phyloP scores from a whole-genome alignment of 1,140 invertebrate species.

The Melitaea cinxia region DNA sequence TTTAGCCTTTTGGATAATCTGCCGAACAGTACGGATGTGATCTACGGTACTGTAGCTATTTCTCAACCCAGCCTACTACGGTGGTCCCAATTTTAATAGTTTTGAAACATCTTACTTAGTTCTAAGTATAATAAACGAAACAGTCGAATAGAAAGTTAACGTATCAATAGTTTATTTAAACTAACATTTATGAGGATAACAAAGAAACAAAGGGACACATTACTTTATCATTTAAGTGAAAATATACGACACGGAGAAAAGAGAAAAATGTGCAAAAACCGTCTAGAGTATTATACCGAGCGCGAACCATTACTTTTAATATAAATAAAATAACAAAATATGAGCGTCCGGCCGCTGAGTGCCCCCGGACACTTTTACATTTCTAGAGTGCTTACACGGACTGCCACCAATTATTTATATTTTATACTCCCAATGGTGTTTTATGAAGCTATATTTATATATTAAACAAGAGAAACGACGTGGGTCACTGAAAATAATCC shows the following conservation, averaged over 20 bases:
- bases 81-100: too few species aligned
- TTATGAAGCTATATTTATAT: neutral
- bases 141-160: neutral
- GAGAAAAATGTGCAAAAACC: conserved; percentile 76
- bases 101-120: too few species aligned
- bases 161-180: neutral
- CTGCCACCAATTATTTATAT: conserved; percentile 7
- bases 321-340: conserved; percentile 82
- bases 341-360: conserved; percentile 78
- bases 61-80: too few species aligned
- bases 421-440: conserved; percentile 7
- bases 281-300: conserved; percentile 72
- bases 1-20: too few species aligned
- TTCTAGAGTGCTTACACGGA: conserved; percentile 46
- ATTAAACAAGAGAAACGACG: neutral
- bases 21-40: too few species aligned
- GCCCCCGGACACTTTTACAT: conserved; percentile 77
- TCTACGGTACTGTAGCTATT: too few species aligned
- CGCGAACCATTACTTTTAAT: conserved; percentile 80
- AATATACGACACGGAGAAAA: conserved; percentile 74
- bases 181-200: conserved; percentile 13
- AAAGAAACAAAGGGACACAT: conserved; percentile 62
- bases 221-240: conserved; percentile 78
- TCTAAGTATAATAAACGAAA: too few species aligned
- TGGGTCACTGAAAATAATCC: neutral